These are phyloP conservation scores for Syrrhaptes paradoxus DNA, from an alignment of 2,113 vertebrate genomes.

Conservation along the genomic window DNA sequence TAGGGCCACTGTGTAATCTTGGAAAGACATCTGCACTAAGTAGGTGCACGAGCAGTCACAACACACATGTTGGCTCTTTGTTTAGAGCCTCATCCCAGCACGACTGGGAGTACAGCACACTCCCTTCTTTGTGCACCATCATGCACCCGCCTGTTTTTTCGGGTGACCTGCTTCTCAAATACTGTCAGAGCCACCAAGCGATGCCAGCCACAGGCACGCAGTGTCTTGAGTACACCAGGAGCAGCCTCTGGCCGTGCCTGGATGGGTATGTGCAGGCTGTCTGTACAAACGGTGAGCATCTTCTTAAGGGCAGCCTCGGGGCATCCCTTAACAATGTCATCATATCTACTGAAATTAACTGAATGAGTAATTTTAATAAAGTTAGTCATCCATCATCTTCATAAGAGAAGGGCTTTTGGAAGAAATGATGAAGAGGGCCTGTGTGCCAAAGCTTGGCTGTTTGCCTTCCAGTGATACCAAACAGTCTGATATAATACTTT, in stretches of 20 bases:
- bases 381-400: neutral
- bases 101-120: neutral
- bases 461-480: neutral
- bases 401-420: neutral
- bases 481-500: neutral
- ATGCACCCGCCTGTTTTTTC: neutral
- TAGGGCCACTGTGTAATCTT: neutral
- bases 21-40: neutral
- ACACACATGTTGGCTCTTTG: neutral
- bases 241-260: neutral
- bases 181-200: neutral
- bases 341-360: neutral
- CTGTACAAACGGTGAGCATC: neutral
- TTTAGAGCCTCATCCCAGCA: neutral
- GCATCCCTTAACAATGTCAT: neutral
- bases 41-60: neutral
- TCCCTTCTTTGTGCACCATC: neutral
- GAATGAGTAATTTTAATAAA: neutral
- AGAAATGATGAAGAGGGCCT: neutral
- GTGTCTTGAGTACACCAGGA: neutral
- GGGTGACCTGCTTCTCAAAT: neutral
- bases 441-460: neutral
- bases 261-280: neutral
- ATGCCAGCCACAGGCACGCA: fast-evolving
- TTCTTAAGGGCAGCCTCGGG: neutral